These are phyloP conservation scores for Dicranocentrus wangi DNA, from an alignment of 2,888 invertebrate genomes.

Conservation along the genomic window DNA sequence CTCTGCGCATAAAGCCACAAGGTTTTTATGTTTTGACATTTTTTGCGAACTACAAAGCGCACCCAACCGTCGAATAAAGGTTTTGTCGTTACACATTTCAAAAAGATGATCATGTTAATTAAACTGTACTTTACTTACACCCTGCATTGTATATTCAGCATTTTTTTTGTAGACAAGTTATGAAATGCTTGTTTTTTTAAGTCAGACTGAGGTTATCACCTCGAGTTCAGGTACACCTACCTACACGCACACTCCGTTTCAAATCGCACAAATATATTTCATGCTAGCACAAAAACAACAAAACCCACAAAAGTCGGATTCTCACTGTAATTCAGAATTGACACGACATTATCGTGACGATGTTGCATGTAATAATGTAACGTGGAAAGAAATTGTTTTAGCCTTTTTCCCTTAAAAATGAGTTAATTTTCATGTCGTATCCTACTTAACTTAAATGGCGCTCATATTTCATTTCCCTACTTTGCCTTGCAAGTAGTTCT, in stretches of 20 bases:
- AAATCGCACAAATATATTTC: neutral
- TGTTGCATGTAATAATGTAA: conserved; percentile 21
- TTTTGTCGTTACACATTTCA: conserved; percentile 18
- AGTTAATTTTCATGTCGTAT: conserved; percentile 17
- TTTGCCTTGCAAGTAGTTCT: neutral
- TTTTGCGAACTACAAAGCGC: neutral
- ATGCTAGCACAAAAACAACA: neutral
- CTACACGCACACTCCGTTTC: neutral
- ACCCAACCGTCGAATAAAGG: conserved; percentile 2
- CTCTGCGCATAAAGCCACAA: too few relatives aligned
- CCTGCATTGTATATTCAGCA: too few relatives aligned
- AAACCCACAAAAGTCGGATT: neutral
- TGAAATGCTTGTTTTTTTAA: too few relatives aligned
- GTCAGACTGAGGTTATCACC: too few relatives aligned
- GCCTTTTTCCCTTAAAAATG: conserved; percentile 27
- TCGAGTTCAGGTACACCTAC: too few relatives aligned
- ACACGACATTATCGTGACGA: neutral
- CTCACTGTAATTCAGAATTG: too few relatives aligned
- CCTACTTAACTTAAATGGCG: neutral
- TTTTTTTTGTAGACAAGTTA: too few relatives aligned
- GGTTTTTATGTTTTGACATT: too few relatives aligned
- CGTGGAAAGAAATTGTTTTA: conserved; percentile 19
- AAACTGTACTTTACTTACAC: too few relatives aligned
- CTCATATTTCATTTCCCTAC: too few relatives aligned
- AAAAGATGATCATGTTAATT: neutral